Base-by-base conservation (phyloP, 2,113 vertebrate species). In the Anoplopoma fimbria region DNA sequence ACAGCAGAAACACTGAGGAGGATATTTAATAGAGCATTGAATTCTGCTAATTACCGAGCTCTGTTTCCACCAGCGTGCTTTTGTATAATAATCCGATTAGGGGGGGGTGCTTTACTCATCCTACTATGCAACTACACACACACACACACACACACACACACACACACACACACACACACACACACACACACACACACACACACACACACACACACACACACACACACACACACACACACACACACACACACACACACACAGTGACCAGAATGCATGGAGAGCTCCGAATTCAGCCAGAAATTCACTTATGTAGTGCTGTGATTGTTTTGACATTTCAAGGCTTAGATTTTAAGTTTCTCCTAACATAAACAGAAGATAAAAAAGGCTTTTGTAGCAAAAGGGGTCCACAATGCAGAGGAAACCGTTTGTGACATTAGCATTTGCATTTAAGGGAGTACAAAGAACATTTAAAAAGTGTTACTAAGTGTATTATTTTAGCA, bases 241-340 rank as follows among this genome's bases (percentile, higher is more conserved):
- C 53, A 68, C 27, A 70, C 40, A 38, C 53, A 49, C 60, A 81
- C 47, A 69, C 21, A 57, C 53, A 21, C 79, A 63, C 49, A 67
- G 29, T 84, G 75, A 83, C 81, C 71, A 25, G 57, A 33, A 77
- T n/a, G n/a, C 38, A 63, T 10, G 21, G 25, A 55, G 27, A 53
- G 12, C 69, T 81, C 14, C 10, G 61, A 27, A 76, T 58, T 64
- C 67, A 63, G 23, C 12, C 69, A 29, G 7, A 75, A 31, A 60
- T 27, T 36, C 13, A 71, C n/a, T 68, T 45, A 58, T 51, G 67
- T 12, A 72, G 69, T n/a, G 58, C 75, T 36, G 62, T 76, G 88
- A 94, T 79, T 90, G 74, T 94, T 92, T 74, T 91, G 86, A 87
- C 87, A 90, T 90, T 89, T 91, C 65, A 77, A 55, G 70, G 81